Evolutionary conservation across 2,797 vertebrate species (phyloP).

Genomic region (Crenuchus spilurus): DNA sequence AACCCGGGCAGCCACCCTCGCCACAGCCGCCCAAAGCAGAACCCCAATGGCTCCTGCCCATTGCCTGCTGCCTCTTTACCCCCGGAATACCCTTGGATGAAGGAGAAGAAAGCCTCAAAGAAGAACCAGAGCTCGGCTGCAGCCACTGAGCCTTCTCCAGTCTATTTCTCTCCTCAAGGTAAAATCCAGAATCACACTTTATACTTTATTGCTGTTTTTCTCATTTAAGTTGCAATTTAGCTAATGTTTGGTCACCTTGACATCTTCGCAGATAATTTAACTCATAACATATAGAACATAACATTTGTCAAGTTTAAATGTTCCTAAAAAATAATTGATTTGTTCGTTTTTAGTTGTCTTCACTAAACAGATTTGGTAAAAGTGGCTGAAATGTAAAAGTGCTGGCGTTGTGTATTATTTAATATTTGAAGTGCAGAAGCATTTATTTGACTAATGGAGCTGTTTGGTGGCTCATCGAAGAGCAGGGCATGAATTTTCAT

Average conservation of each 20-base stretch:
- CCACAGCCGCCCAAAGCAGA: conserved; percentile 90
- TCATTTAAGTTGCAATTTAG: not conserved
- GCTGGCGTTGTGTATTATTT: no score
- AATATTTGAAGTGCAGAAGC: conserved; percentile 56
- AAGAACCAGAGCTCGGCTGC: conserved; percentile 83
- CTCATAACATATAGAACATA: no score
- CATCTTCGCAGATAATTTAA: no score
- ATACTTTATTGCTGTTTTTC: conserved; percentile 48
- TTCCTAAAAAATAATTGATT: no score
- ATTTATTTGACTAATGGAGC: conserved; percentile 2
- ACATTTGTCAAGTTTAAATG: no score
- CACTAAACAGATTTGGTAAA: not conserved
- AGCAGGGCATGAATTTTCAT: conserved; percentile 88
- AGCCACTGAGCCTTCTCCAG: conserved; percentile 80
- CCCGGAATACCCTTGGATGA: conserved; percentile 97
- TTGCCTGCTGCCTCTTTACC: conserved; percentile 84
- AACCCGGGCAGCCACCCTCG: conserved; percentile 90
- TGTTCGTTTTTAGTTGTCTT: not conserved
- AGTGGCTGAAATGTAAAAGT: not conserved
- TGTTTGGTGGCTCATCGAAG: conserved; percentile 86
- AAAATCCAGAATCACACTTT: conserved; percentile 78
- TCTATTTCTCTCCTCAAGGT: conserved; percentile 95
- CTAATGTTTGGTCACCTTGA: no score
- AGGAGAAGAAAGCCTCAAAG: conserved; percentile 95
- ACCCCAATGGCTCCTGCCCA: conserved; percentile 84